Evolutionary conservation across 2,113 vertebrate genomes (phyloP), one percentile per base, ranked within the genome.

Genomic region (Onychorhynchus coronatus): DNA sequence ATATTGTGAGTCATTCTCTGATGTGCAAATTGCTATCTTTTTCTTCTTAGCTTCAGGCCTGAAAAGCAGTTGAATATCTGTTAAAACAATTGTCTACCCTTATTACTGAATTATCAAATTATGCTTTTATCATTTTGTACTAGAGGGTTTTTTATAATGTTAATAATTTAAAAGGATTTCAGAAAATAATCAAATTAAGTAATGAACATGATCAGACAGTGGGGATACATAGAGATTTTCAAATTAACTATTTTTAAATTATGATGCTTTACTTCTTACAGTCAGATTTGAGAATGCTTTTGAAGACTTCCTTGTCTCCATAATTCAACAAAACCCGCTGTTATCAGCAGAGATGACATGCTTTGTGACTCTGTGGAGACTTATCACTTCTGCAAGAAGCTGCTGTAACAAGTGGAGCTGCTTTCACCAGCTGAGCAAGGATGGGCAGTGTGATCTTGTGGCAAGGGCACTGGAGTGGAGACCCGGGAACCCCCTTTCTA

Each of bases 81-180:
- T 93, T 93, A 91, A 94, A 97, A 93, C 73, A 94, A 93, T 92
- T 93, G 93, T 95, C 84, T 78, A 53, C 21, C 46, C 67, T 85
- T 89, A 74, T 94, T 93, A 85, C 25, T 50, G 52, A 74, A 75
- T 97, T 95, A 89, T 89, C 82, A 93, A 91, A 80, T 65, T 24
- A 37, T 33, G 58, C 56, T 92, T 95, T 92, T 87, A 93, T 86
- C 27, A 85, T 91, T 95, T 93, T 93, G 24, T 83, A 86, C 65
- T 91, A 47, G 30, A 62, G 25, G 49, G 10, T 68, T 33, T 68
- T 81, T 94, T 25, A 39, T 41, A 92, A 63, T 94, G 62, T 80
- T 95, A 94, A 87, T 92, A 92, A 93, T 96, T 93, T 83, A 50
- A 87, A 93, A 92, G 22, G 27, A 66, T 96, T 97, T 91, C 70